Evolutionary conservation across 2,113 vertebrate species (phyloP), one percentile per base, ranked within the genome.

Genomic region (Platysteira castanea): DNA sequence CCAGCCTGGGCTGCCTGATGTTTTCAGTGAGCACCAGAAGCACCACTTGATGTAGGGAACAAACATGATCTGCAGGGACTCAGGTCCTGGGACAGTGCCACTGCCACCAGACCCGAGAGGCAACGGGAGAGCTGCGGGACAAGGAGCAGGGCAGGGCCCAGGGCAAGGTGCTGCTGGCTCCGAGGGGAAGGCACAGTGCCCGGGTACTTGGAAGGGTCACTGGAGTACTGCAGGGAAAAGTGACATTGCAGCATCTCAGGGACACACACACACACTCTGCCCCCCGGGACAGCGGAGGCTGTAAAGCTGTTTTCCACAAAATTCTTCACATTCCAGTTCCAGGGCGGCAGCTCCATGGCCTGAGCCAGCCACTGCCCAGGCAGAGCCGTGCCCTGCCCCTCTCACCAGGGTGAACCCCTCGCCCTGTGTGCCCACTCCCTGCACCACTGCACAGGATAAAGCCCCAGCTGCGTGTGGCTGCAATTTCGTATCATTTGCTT

Each of bases 121-220:
- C 50, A 41, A 4, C 0, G 0, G 39, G 9, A 27, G 30, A 33
- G 37, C 60, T n/a, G 64, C 0, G 2, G 60, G 54, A 54, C 3
- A 2, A 22, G 63, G 67, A 46, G 41, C 24, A 9, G 68, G 68
- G 54, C 68, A 92, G 60, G 30, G 56, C 47, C 37, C 24, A 15
- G 46, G 74, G 31, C 4, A 1, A 28, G 41, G 30, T 6, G 39
- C 63, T 64, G 57, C 75, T 5, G 7, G 47, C 68, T 67, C 53
- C 2, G 1, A 19, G 5, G 26, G 52, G n/a, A 53, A 61, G 53
- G 49, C 0, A 1, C 8, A 2, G 27, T 12, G 52, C 65, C 46
- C 37, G 3, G 14, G 14, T 9, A 9, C 35, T 2, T 4, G 44
- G 41, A 19, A 30, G 24, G 27, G 28, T 46, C 61, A 53, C 6